Conservation (phyloP, 2,113 vertebrate genomes). For the human region GRCh38 chr1:191650001-191650500, state of each 20-base stretch:
- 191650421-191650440: background rate
- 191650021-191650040: background rate
- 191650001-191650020: background rate
- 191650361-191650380: background rate
- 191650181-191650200: slow-evolving; percentile 8
- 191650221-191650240: slow-evolving; percentile 1
- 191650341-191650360: background rate
- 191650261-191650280: background rate
- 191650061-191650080: background rate
- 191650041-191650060: background rate
- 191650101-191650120: background rate
- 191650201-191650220: slow-evolving; percentile 25
- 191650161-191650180: background rate
- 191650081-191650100: background rate
- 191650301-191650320: background rate
- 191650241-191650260: background rate
- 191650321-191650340: background rate
- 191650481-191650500: background rate
- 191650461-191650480: background rate
- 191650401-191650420: background rate
- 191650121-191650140: background rate
- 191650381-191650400: background rate
- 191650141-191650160: background rate
- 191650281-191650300: background rate
- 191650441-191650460: background rate